phyloP scores from a whole-genome alignment of 2,888 invertebrate genomes.

The Dynastes hyllus region DNA sequence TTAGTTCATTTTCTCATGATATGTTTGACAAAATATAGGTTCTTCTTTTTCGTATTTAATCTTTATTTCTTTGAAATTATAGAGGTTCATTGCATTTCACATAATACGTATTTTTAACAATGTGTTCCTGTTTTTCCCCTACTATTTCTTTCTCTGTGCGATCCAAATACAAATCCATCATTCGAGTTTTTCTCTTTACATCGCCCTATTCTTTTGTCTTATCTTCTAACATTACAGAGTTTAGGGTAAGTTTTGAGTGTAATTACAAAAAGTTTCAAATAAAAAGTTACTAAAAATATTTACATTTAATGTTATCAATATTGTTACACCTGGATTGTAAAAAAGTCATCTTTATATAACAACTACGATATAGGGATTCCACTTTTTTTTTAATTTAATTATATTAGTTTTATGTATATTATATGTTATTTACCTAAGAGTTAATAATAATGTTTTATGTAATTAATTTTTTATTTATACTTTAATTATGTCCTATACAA shows the following conservation, averaged over 20 bases:
- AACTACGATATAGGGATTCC: conserved; percentile 32
- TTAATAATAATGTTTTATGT: conserved; percentile 31
- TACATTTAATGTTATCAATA: conserved; percentile 29
- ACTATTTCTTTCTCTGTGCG: too few species aligned
- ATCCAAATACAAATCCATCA: too few species aligned
- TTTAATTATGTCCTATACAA: conserved; percentile 1
- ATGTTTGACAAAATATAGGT: conserved; percentile 68
- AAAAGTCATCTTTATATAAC: conserved; percentile 30
- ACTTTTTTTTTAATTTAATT: conserved; percentile 7
- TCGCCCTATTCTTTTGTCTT: background rate
- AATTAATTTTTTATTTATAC: conserved; percentile 11
- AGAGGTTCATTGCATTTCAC: background rate
- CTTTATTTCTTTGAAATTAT: conserved; percentile 26
- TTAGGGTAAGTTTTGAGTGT: background rate
- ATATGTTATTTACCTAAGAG: conserved; percentile 17
- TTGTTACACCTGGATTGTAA: conserved; percentile 31
- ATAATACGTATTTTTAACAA: conserved; percentile 1
- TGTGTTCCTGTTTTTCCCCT: background rate
- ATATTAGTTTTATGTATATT: conserved; percentile 22
- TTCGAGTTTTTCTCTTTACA: background rate
- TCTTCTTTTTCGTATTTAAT: conserved; percentile 29
- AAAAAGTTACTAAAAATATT: conserved; percentile 31
- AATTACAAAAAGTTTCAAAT: background rate
- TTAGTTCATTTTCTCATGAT: conserved; percentile 61
- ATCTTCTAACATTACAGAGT: background rate